Base-by-base conservation (phyloP, 92 coral and sea anemone species). In the Parazoanthus swiftii region DNA sequence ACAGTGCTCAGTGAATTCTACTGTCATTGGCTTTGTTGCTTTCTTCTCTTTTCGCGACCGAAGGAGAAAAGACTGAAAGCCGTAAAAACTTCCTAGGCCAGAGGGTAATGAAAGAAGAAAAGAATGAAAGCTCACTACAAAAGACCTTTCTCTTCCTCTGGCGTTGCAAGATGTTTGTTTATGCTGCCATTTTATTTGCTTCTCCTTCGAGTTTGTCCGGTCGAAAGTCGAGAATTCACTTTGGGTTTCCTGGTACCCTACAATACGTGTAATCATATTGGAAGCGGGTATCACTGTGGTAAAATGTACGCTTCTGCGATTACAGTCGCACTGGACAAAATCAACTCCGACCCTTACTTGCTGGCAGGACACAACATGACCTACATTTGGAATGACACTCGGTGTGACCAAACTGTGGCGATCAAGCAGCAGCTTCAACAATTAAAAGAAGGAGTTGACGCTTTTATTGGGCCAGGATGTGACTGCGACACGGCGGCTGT, bases 201-300 rank as follows among this genome's bases (percentile, higher is more conserved):
- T 9, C 35, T 50, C 3, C 37, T 15, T 80, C 83, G 10, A 79
- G n/a, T 79, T 50, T 2, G 15, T 54, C 72, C 72, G 20, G 85
- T 80, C 2, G 46, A 56, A 21, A 80, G 35, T 35, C 75, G 84
- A 70, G 54, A 90, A 14, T 66, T 90, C 8, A 90, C 89, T 0
- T 35, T 90, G 11, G 92, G 92, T 2, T 85, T 90, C 21, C 89
- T 90, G 18, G 33, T 86, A 11, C 92, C 92, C 29, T 85, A 78
- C 76, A 58, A 51, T 43, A 21, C 6, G 1, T 66, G 54, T 8
- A 18, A 56, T 11, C 6, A 0, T 5, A 0, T 63, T 4, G 68
- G 68, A 21, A 3, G 1, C 33, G 4, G 8, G 16, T 25, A 9
- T n/a, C 80, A 72, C 43, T 85, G 85, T 15, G 86, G 89, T 0